Base-by-base conservation (phyloP, 2,888 invertebrate species). In the Drosophila monieri region DNA sequence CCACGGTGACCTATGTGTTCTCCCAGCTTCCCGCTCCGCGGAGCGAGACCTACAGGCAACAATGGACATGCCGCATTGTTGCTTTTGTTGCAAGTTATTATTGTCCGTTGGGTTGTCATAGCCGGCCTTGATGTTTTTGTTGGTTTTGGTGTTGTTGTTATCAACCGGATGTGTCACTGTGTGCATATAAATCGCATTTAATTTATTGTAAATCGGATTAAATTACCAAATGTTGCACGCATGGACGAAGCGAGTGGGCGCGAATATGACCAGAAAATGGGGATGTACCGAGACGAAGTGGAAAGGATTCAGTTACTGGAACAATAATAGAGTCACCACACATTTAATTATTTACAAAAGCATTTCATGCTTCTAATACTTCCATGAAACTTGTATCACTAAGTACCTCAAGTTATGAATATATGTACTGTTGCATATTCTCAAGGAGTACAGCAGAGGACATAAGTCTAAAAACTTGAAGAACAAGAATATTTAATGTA, bases 121-220 rank as follows among this genome's bases (percentile, higher is more conserved):
- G 27, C 27, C 27, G 51, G 18, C 23, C 30, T 47, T 51, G 47
- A 23, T 56, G 64, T 47, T 73, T 65, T 6, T 49, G 64, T 30
- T 66, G 69, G 30, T 47, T 64, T 49, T 78, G n/a, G n/a, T n/a
- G 71, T 74, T 77, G 73, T 74, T 80, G 76, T 74, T 81, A 79
- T 84, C 80, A 78, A 78, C 87, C 87, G 85, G 87, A 88, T 88
- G 77, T 83, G 83, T 85, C 85, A 80, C 83, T 85, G 78, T 85
- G 79, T 74, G 83, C 86, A 77, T 77, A 88, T 88, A 88, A 88
- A 88, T 88, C 88, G 89, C 81, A 88, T 88, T 88, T 88, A 88
- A 90, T 90, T 90, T 89, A 89, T 90, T 89, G 87, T 85, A 85
- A 89, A 89, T 88, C 90, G 89, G 89, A 90, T 90, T 89, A 89